Evolutionary conservation across 2,797 vertebrate genomes (phyloP).

Genomic region (Phoebastria nigripes): DNA sequence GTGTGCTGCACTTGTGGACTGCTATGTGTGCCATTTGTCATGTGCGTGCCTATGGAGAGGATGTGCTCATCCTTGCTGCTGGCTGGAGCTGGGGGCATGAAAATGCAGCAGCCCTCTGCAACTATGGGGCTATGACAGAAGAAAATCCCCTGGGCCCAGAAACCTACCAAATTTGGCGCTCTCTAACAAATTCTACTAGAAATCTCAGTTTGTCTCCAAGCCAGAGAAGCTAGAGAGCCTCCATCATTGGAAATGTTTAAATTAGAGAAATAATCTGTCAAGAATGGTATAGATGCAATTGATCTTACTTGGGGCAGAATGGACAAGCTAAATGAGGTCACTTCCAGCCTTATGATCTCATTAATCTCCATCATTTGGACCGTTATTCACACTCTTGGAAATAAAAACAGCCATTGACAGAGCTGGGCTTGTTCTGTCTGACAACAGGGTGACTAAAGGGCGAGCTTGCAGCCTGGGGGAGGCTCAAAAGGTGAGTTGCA

Average conservation of each 20-base stretch:
- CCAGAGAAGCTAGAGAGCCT: background rate
- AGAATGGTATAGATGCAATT: slow-evolving; percentile 3
- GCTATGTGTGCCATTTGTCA: background rate
- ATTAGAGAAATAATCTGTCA: slow-evolving; percentile 36
- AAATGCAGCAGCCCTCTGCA: background rate
- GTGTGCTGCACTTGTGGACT: background rate
- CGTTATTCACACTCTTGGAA: slow-evolving; percentile 8
- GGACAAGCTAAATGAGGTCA: slow-evolving; percentile 43
- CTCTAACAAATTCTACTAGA: background rate
- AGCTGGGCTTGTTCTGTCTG: background rate
- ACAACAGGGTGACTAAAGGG: background rate
- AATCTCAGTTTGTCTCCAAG: background rate
- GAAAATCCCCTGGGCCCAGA: background rate
- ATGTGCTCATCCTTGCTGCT: background rate
- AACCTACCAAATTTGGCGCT: background rate
- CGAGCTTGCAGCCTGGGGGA: background rate
- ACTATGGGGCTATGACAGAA: background rate
- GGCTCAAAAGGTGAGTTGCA: background rate
- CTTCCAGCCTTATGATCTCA: slow-evolving; percentile 31
- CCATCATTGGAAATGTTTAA: background rate
- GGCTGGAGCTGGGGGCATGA: background rate
- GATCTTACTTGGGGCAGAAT: slow-evolving; percentile 35
- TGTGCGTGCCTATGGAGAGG: rapidly evolving
- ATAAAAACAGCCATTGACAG: background rate
- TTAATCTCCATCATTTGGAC: slow-evolving; percentile 23